phyloP scores from a whole-genome alignment of 2,888 invertebrate species.

The Tipula confusa region DNA sequence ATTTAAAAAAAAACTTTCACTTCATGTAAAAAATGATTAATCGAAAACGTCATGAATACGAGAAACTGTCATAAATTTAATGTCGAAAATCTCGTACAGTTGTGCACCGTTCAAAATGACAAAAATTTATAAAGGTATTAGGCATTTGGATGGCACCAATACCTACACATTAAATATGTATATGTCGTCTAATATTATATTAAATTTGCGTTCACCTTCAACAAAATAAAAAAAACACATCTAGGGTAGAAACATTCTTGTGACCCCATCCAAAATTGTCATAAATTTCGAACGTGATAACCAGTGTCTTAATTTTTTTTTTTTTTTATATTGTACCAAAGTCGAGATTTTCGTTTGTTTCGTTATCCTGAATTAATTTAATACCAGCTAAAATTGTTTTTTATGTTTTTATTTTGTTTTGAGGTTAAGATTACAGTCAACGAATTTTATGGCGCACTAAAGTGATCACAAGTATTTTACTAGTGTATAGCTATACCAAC shows the following conservation, averaged over 20 bases:
- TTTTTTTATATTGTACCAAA: not conserved
- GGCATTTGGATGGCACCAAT: not conserved
- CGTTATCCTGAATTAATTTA: not conserved
- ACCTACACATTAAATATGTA: not conserved
- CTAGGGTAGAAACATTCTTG: no score
- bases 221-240: no score
- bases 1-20: not conserved
- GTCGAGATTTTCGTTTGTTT: not conserved
- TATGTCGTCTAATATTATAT: not conserved
- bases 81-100: not conserved
- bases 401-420: not conserved
- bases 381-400: not conserved
- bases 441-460: not conserved
- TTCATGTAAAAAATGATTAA: not conserved
- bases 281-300: not conserved
- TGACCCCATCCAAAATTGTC: no score
- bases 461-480: not conserved
- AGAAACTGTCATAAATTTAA: not conserved
- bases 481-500: not conserved
- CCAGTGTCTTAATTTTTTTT: not conserved
- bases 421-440: not conserved
- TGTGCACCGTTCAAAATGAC: not conserved
- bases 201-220: no score
- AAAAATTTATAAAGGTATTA: not conserved
- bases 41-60: not conserved